Base-by-base conservation (phyloP, 2,797 vertebrate species). In the Lepidocolaptes lacrymiger region DNA sequence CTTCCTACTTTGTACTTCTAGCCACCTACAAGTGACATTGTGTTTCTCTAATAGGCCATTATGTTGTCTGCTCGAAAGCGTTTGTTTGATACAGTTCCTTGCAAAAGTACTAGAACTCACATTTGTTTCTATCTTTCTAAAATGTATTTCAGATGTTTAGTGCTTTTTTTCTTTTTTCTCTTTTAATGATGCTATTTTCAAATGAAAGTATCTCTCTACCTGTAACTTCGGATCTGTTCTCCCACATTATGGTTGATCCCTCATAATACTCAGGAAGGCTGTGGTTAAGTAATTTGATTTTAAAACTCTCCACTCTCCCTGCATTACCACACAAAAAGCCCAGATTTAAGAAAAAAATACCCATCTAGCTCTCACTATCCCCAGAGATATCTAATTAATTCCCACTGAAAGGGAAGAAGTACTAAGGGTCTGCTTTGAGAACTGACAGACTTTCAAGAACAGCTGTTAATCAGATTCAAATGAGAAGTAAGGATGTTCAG, bases 21-120 rank as follows among this genome's bases (percentile, higher is more conserved):
- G 75, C 86, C 75, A 93, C 92, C 91, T 92, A 94, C 91, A 89
- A 77, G 64, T 93, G 88, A 92, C 86, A 95, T 58, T 89, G 78
- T 87, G 67, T 88, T 95, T 83, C 89, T 87, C 37, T 92, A 96
- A 94, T 77, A 94, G 86, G 75, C 81, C 75, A 96, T 96, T 96
- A 93, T 83, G 72, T 71, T 96, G 86, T 89, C 93, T 92, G 68
- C 86, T 89, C 85, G 56, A 87, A 91, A 96, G 58, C 12, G 0
- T 86, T 76, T 85, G 59, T 87, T 95, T 96, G 71, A 85, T 95
- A 43, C 51, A 89, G 62, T 88, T 92, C 63, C 82, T 91, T 85
- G 75, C 67, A 92, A 93, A 93, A 89, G 80, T 83, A 67, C 78
- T 82, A 77, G 78, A 76, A 95, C 41, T 80, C 75, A 85, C 37